Conservation (phyloP, 2,113 vertebrate genomes). For the Nannobrachium achirus region DNA sequence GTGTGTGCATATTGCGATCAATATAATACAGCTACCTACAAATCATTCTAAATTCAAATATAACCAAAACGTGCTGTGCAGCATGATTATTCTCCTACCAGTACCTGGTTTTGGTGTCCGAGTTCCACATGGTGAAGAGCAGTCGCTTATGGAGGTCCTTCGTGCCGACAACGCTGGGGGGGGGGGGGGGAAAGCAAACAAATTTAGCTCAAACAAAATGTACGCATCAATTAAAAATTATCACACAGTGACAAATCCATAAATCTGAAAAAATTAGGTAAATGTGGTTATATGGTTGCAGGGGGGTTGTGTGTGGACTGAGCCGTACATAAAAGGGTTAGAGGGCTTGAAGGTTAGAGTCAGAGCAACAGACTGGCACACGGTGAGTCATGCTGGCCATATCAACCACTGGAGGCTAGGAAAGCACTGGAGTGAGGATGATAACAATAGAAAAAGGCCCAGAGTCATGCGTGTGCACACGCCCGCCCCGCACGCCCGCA, state of each 20-base stretch:
- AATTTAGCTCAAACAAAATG: slow-evolving; percentile 5
- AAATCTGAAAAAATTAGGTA: no score
- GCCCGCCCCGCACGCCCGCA: neutral
- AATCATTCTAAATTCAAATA: neutral
- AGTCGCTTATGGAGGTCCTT: slow-evolving; percentile 85
- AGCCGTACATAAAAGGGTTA: no score
- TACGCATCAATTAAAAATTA: neutral
- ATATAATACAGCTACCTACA: slow-evolving; percentile 4
- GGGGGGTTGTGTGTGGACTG: no score
- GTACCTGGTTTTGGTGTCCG: slow-evolving; percentile 82
- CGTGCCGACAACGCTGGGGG: slow-evolving; percentile 79
- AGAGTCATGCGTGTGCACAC: neutral
- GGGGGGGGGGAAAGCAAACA: no score
- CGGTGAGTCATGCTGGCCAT: no score
- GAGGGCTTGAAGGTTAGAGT: no score
- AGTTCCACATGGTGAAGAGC: slow-evolving; percentile 88
- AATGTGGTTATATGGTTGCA: no score
- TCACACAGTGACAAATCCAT: neutral
- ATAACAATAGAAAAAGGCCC: neutral
- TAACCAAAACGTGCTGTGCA: neutral
- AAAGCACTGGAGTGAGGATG: neutral
- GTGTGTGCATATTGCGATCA: no score
- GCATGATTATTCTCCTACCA: neutral
- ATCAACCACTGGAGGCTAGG: neutral
- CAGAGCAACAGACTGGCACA: no score